phyloP scores from a whole-genome alignment of 2,797 vertebrate species.

The Sandelia bainsii region DNA sequence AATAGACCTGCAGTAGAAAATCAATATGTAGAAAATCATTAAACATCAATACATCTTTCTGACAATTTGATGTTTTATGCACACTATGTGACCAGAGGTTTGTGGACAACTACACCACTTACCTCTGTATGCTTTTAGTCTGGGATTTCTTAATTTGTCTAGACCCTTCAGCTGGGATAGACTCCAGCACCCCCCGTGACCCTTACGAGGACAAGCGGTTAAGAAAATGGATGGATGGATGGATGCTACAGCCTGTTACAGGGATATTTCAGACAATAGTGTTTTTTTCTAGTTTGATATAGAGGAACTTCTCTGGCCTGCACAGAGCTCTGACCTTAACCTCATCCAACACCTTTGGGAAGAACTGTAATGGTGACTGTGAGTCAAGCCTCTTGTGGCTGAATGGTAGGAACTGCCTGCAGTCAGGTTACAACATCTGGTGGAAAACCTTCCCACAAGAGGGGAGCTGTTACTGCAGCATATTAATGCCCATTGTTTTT shows the following conservation, averaged over 20 bases:
- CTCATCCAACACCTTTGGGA: background rate
- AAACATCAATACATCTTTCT: too few species aligned
- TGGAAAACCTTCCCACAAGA: background rate
- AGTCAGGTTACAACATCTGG: slow-evolving; percentile 6
- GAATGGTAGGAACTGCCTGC: background rate
- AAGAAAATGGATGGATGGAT: too few species aligned
- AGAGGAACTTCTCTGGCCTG: background rate
- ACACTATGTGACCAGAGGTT: too few species aligned
- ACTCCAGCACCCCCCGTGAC: too few species aligned
- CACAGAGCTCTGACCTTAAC: background rate
- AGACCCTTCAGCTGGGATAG: background rate
- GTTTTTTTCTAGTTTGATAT: background rate
- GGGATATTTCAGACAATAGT: background rate
- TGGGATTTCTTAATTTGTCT: background rate
- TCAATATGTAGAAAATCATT: too few species aligned
- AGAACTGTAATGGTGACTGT: background rate
- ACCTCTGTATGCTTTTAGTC: background rate
- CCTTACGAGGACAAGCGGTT: too few species aligned
- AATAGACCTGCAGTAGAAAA: too few species aligned
- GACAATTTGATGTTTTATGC: too few species aligned
- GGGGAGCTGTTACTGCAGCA: background rate
- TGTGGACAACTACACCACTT: too few species aligned
- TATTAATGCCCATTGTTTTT: background rate
- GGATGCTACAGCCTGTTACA: background rate
- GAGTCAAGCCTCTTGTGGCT: background rate